phyloP scores from a whole-genome alignment of 2,888 invertebrate species.

The Plagiodera versicolora region DNA sequence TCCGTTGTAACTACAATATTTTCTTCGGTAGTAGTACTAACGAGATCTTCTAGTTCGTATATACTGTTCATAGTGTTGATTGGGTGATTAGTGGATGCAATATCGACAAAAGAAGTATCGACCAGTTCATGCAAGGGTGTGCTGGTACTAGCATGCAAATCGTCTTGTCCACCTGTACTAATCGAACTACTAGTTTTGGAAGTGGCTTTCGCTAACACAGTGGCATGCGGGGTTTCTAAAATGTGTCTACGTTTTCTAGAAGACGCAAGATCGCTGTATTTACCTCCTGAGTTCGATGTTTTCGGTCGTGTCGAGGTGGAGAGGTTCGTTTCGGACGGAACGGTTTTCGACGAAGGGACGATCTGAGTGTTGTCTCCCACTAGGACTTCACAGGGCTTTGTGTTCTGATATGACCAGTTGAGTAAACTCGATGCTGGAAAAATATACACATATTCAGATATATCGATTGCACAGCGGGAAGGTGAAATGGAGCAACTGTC shows the following conservation, averaged over 20 bases:
- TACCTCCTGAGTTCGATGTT: constrained; percentile 62
- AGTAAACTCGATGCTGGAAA: constrained; percentile 76
- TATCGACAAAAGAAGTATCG: constrained; percentile 32
- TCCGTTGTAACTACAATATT: neutral
- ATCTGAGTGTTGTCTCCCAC: constrained; percentile 77
- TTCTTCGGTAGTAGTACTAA: neutral
- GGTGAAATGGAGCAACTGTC: no score
- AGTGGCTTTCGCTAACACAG: constrained; percentile 43
- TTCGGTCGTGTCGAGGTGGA: constrained; percentile 68
- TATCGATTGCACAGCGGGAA: no score
- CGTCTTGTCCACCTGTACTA: constrained; percentile 43
- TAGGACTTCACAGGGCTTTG: constrained; percentile 81
- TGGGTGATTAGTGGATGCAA: constrained; percentile 4
- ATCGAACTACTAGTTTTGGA: constrained; percentile 36
- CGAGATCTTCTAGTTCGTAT: neutral
- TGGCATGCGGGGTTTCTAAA: constrained; percentile 49
- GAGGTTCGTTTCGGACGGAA: constrained; percentile 68
- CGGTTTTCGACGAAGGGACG: constrained; percentile 66
- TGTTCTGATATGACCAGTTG: constrained; percentile 82
- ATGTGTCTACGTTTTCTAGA: constrained; percentile 72
- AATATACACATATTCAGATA: constrained; percentile 5
- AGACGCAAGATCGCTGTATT: constrained; percentile 54
- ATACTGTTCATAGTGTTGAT: neutral
- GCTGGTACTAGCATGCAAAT: constrained; percentile 45
- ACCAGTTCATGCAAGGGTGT: constrained; percentile 49